Evolutionary conservation across 2,113 vertebrate species (phyloP).

Genomic region (Thymallus thymallus): DNA sequence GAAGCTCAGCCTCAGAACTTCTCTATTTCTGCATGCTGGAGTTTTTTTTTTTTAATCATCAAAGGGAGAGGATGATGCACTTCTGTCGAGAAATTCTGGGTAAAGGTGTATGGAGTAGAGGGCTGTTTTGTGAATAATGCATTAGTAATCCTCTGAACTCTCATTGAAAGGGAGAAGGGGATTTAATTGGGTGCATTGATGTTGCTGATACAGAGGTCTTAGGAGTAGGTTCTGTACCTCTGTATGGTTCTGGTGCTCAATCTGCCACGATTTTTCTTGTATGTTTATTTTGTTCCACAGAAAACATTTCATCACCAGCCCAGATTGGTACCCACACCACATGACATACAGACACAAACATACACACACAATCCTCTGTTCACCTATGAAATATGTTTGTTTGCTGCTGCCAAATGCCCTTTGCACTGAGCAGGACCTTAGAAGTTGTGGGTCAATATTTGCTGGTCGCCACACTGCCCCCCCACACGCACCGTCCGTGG

Average conservation of each 20-base stretch:
- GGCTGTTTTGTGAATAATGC: constrained; percentile 67
- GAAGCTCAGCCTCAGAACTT: constrained; percentile 60
- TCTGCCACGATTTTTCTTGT: no score
- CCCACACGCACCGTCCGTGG: background rate
- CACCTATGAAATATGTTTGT: constrained; percentile 29
- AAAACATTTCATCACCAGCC: background rate
- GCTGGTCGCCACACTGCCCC: constrained; percentile 25
- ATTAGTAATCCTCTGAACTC: constrained; percentile 58
- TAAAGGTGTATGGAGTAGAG: background rate
- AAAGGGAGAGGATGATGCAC: constrained; percentile 54
- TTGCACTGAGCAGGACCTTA: constrained; percentile 36
- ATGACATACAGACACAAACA: background rate
- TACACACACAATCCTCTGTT: constrained; percentile 4
- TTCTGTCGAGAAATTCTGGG: constrained; percentile 48
- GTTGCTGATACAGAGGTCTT: constrained; percentile 27
- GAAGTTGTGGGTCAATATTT: constrained; percentile 64
- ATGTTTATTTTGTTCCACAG: no score
- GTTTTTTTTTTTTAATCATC: constrained; percentile 55
- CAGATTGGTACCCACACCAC: no score
- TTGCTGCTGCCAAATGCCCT: constrained; percentile 26
- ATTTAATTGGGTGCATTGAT: constrained; percentile 46
- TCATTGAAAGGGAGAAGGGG: constrained; percentile 36
- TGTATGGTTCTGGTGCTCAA: background rate
- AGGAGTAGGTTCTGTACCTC: constrained; percentile 29
- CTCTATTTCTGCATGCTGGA: constrained; percentile 45